Conservation (phyloP, 1,140 invertebrate species). For the Listronotus oregonensis region DNA sequence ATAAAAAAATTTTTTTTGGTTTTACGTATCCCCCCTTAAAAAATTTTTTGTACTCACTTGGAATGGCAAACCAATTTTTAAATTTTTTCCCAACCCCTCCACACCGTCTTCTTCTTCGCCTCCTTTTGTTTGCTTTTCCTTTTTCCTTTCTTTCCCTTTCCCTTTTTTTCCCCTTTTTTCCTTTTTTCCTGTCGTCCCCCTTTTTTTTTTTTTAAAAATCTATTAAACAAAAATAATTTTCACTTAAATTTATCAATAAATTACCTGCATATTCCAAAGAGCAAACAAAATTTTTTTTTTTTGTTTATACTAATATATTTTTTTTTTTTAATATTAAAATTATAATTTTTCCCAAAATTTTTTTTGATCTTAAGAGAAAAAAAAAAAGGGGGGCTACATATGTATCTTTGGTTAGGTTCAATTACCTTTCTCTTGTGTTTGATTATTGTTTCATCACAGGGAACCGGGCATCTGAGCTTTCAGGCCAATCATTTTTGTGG, state of each 20-base stretch:
- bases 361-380: no score
- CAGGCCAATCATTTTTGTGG: constrained; percentile 88
- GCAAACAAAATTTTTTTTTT: no score
- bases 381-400: no score
- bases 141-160: constrained; percentile 64
- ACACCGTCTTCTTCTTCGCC: constrained; percentile 64
- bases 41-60: no score
- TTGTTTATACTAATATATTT: no score
- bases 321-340: no score
- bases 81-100: constrained; percentile 90
- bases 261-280: no score
- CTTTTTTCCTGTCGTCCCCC: constrained; percentile 75
- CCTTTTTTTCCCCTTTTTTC: constrained; percentile 64
- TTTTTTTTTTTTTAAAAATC: constrained; percentile 60
- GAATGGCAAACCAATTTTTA: constrained; percentile 77
- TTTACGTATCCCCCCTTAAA: no score
- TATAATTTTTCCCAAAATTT: no score
- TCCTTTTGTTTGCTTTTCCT: constrained; percentile 62
- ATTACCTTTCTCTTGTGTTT: constrained; percentile 75
- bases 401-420: no score
- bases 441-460: constrained; percentile 77
- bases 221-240: background rate
- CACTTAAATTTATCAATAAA: no score
- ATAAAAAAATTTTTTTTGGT: no score
- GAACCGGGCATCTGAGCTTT: constrained; percentile 75